A percentile compares a stretch with the other conserved stretches of the same genome.
Conservation (phyloP, 2,113 vertebrate species). For the Corythornis madagascariensis region DNA sequence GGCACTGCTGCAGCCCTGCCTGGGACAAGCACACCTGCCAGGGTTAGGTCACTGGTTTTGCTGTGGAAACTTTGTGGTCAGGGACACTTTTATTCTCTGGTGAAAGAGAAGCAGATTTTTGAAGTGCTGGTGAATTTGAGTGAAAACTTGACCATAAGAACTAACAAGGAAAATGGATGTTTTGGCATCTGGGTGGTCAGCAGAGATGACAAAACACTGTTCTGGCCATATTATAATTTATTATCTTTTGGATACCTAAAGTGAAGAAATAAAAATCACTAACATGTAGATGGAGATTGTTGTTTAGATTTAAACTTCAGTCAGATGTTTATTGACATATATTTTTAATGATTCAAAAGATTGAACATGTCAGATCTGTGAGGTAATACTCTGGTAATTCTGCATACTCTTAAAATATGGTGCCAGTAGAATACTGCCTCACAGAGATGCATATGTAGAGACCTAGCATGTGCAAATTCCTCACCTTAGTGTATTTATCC, state of each 20-base stretch:
- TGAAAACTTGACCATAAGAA: background rate
- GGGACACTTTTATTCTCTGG: fast-evolving
- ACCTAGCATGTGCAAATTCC: background rate
- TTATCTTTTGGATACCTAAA: background rate
- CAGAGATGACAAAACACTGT: background rate
- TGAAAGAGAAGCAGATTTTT: background rate
- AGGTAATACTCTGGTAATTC: background rate
- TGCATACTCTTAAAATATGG: fast-evolving
- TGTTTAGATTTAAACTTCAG: background rate
- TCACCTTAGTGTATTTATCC: background rate
- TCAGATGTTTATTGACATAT: background rate
- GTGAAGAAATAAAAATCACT: background rate
- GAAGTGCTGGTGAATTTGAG: background rate
- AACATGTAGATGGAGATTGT: background rate
- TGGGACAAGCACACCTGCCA: background rate
- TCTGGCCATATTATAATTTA: background rate
- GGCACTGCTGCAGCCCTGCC: background rate
- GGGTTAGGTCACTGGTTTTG: fast-evolving
- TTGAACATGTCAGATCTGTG: background rate
- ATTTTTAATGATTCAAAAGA: background rate
- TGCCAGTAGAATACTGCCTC: background rate
- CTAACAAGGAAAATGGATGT: background rate
- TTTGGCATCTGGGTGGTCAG: background rate
- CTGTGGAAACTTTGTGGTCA: no score
- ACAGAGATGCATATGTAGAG: background rate